phyloP scores from a whole-genome alignment of 2,888 invertebrate species.

The Leptinotarsa tumamoca region DNA sequence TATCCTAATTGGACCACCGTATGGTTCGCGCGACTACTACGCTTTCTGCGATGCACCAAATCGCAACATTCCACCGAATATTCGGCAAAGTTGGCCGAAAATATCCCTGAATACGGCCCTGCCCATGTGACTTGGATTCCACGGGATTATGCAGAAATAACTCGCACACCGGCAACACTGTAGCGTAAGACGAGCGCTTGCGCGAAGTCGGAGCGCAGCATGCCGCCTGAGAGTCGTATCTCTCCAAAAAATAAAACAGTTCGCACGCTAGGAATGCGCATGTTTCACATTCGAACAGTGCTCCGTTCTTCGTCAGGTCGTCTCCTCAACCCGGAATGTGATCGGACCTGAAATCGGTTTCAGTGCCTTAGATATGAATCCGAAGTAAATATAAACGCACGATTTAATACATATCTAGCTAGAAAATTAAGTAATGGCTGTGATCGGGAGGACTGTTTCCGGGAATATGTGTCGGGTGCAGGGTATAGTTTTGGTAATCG shows the following conservation, averaged over 20 bases:
- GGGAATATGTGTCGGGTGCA: constrained; percentile 52
- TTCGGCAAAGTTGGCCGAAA: no score
- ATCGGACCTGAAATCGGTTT: constrained; percentile 50
- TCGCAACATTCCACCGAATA: no score
- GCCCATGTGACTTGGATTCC: no score
- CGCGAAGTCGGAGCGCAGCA: constrained; percentile 27
- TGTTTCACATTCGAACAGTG: constrained; percentile 42
- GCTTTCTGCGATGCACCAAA: no score
- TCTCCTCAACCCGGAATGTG: constrained; percentile 52
- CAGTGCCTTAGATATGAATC: constrained; percentile 58
- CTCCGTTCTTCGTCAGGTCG: constrained; percentile 28
- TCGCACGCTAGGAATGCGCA: constrained; percentile 43
- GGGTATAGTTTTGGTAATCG: constrained; percentile 56
- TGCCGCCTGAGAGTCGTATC: constrained; percentile 32
- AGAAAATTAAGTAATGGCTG: constrained; percentile 52
- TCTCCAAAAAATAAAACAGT: constrained; percentile 40
- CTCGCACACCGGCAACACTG: constrained; percentile 1
- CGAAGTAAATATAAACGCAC: constrained; percentile 42
- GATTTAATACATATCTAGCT: constrained; percentile 22
- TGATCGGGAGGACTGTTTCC: constrained; percentile 51
- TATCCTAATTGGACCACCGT: no score
- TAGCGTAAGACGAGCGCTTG: constrained; percentile 30
- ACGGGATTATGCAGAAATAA: neutral
- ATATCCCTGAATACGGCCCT: no score
- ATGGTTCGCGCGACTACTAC: no score